Evolutionary conservation across 2,797 vertebrate genomes (phyloP).

Genomic region (Catharus ustulatus): DNA sequence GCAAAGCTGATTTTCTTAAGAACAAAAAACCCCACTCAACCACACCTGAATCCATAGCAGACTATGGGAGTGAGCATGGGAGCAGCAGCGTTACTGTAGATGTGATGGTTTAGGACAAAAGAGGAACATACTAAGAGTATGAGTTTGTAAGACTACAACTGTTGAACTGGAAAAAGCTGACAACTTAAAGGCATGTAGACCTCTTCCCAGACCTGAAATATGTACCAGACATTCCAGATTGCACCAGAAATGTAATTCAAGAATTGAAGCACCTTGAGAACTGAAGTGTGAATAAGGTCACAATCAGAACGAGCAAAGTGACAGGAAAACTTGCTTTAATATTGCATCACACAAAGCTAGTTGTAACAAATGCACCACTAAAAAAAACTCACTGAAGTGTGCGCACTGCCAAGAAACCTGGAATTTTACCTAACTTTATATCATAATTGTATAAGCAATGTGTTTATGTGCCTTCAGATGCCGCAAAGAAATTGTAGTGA

Average conservation of each 20-base stretch:
- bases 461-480: not conserved
- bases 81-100: not conserved
- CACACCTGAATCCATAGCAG: not conserved
- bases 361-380: not conserved
- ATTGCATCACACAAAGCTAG: not conserved
- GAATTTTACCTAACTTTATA: not conserved
- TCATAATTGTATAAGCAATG: not conserved
- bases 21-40: not conserved
- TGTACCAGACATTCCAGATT: not conserved
- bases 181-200: not conserved
- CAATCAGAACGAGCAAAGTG: not conserved
- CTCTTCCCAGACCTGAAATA: not conserved
- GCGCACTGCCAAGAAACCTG: not conserved
- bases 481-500: not conserved
- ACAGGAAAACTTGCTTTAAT: not conserved
- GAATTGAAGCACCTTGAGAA: not conserved
- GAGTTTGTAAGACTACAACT: not conserved
- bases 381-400: not conserved
- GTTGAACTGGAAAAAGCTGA: not conserved
- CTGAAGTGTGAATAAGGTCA: not conserved
- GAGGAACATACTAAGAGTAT: not conserved
- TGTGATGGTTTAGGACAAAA: not conserved
- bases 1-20: not conserved
- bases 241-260: not conserved
- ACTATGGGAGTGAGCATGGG: rapidly evolving